Evolutionary conservation across 64 coral and sea anemone genomes (phyloP).

Genomic region (Hydrozoanthus tunicans): DNA sequence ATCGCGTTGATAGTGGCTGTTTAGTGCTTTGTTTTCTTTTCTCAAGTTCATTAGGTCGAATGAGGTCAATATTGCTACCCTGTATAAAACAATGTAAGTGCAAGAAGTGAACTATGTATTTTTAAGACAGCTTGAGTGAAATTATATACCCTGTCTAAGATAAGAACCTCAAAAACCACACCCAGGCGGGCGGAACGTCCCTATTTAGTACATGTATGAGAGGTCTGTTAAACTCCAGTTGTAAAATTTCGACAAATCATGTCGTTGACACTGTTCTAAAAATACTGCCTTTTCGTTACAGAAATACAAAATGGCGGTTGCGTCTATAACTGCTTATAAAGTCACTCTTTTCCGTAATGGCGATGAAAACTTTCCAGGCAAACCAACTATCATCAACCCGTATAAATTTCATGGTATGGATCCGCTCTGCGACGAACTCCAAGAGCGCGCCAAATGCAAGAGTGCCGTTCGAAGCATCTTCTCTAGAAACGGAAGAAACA

Average conservation of each 20-base stretch:
- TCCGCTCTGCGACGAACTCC: slow-evolving; percentile 65
- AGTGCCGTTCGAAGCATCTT: slow-evolving; percentile 80
- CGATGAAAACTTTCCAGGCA: slow-evolving; percentile 72
- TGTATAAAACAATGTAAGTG: too few relatives aligned
- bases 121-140: too few relatives aligned
- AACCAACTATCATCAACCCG: slow-evolving; percentile 72
- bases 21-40: too few relatives aligned
- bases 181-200: too few relatives aligned
- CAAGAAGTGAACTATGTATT: too few relatives aligned
- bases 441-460: slow-evolving; percentile 23
- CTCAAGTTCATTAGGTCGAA: too few relatives aligned
- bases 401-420: slow-evolving; percentile 60
- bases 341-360: slow-evolving; percentile 80
- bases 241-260: background rate
- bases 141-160: too few relatives aligned
- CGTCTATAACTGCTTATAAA: slow-evolving; percentile 45
- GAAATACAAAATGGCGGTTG: slow-evolving; percentile 45
- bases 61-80: too few relatives aligned
- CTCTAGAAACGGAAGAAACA: slow-evolving; percentile 63
- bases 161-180: too few relatives aligned
- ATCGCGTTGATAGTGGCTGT: too few relatives aligned
- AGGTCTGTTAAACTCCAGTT: too few relatives aligned
- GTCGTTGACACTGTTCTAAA: background rate
- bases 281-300: background rate
- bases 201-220: too few relatives aligned